Evolutionary conservation across 2,888 invertebrate species (phyloP), one percentile per base, ranked within the genome.

Genomic region (Heterodera filipjevi): DNA sequence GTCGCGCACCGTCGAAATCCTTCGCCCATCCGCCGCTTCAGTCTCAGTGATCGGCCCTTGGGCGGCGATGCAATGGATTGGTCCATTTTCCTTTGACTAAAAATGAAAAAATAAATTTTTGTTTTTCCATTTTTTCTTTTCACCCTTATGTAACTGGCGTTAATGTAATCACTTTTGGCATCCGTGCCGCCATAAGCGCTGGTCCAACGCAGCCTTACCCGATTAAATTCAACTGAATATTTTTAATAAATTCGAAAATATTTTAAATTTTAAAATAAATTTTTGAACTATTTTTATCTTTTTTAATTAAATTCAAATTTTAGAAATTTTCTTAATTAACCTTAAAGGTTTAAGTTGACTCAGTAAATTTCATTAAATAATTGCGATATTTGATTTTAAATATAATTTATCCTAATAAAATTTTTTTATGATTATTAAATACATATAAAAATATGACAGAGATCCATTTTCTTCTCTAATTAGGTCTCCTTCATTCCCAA

Each of bases 171-270:
- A 32, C 77, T 77, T 32, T 70, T 68, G 33, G 70, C 53, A 75
- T 75, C 46, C 30, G 75, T 75, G 1, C 75, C 75, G 30, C 75
- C 75, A 64, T 75, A 75, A 14, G 33, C 32, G 32, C 71, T 49
- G 70, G 71, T 22, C 75, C 75, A 75, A 10, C 10, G 22, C 70
- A 85, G 77, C 19, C 75, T 76, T 30, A 85, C 84, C 30, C 85
- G 82, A 71, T 85, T 86, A 33, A 84, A 81, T 71, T 85, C 85
- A 76, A 82, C 84, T 84, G 66, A 79, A 84, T 59, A 59, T 0
- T 10, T 27, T 27, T 59, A 74, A 27, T 27, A n/a, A 74, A 53
- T 39, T 3, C 39, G 39, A 10, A n/a, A n/a, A n/a, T 39, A 39
- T 1, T 39, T 39, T 39, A 39, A 6, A 39, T 39, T 39, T 74